Conservation (phyloP, 2,113 vertebrate species). For the Machaerirhynchus nigripectus region DNA sequence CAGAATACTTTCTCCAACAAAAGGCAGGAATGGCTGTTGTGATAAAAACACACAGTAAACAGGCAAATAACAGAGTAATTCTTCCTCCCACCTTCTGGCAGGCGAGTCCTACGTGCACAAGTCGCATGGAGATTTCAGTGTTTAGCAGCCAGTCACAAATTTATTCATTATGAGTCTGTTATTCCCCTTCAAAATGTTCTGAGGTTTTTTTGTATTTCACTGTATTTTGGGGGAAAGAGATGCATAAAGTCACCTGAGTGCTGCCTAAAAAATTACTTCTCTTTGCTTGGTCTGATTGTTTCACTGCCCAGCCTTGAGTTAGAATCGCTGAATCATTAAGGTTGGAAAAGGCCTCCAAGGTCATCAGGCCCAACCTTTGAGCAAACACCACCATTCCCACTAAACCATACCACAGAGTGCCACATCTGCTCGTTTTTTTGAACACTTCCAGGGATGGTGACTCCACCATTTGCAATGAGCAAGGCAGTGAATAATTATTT, state of each 20-base stretch:
- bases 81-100: neutral
- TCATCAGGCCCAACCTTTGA: neutral
- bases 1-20: neutral
- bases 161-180: neutral
- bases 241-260: neutral
- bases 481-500: neutral
- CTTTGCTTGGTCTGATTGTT: neutral
- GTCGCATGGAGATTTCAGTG: neutral
- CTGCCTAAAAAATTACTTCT: neutral
- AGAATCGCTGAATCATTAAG: neutral
- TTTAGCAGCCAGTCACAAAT: neutral
- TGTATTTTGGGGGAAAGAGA: neutral
- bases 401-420: neutral
- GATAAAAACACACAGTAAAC: neutral
- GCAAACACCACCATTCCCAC: neutral
- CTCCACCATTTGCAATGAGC: neutral
- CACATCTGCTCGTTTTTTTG: rapidly evolving
- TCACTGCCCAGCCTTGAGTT: neutral
- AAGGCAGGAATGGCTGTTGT: neutral
- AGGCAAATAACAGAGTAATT: neutral
- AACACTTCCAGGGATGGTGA: neutral
- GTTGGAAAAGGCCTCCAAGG: neutral
- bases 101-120: neutral
- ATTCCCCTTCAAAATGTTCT: neutral
- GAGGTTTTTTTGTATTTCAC: rapidly evolving